Percentiles rank a stretch among this genome's conserved stretches.
Conservation (phyloP, 2,797 vertebrate genomes). For the Scarus forsteni region DNA sequence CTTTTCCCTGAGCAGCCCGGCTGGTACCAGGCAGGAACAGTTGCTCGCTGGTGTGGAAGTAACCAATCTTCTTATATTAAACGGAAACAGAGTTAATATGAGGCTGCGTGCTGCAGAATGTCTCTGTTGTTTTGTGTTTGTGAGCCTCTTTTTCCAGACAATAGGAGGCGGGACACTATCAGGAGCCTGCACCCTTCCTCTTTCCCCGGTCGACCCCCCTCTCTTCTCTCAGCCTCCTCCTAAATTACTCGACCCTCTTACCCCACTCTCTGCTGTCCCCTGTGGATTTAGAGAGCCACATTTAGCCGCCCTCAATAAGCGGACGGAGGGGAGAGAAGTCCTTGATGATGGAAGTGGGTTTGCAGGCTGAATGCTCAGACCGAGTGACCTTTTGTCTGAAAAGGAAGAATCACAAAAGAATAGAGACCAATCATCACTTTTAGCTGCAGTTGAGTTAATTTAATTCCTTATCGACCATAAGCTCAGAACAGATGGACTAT, state of each 20-base stretch:
- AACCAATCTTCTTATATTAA: conserved; percentile 5
- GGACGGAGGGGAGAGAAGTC: conserved; percentile 31
- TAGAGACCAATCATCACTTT: conserved; percentile 6
- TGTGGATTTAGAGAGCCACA: conserved; percentile 61
- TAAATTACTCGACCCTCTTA: conserved; percentile 70
- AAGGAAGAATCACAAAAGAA: conserved; percentile 31
- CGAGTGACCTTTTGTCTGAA: conserved; percentile 42
- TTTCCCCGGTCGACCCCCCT: conserved; percentile 25
- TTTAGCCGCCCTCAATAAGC: conserved; percentile 77
- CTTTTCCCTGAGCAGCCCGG: conserved; percentile 55
- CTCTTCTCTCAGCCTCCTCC: conserved; percentile 31
- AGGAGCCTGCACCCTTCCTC: conserved; percentile 67
- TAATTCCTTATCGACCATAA: conserved; percentile 12
- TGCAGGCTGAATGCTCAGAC: conserved; percentile 27
- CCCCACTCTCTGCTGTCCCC: conserved; percentile 65
- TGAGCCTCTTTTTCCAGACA: conserved; percentile 59
- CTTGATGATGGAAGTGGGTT: conserved; percentile 60
- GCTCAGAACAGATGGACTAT: neutral
- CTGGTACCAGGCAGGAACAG: conserved; percentile 58
- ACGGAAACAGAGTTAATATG: conserved; percentile 8
- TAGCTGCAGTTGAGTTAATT: conserved; percentile 14
- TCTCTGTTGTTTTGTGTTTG: conserved; percentile 51
- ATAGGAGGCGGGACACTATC: conserved; percentile 67
- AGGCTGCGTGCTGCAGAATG: conserved; percentile 23
- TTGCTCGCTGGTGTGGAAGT: conserved; percentile 24